These are phyloP conservation scores for Periophthalmus magnuspinnatus DNA, from an alignment of 2,797 vertebrate species.

Conservation along the genomic window DNA sequence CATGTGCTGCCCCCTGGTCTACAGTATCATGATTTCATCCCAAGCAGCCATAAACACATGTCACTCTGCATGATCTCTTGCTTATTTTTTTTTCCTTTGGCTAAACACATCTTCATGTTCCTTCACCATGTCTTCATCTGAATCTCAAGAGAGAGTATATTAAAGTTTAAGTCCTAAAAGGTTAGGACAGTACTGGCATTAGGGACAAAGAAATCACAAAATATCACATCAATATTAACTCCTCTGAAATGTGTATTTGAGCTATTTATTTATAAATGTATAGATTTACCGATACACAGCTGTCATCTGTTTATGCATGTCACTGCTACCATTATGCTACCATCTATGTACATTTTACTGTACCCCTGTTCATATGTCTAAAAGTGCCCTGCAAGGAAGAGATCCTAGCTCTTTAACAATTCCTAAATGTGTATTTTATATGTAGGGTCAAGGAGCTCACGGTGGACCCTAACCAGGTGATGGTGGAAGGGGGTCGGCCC, in stretches of 20 bases:
- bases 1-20: conserved; percentile 35
- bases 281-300: too few relatives aligned
- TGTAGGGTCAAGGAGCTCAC: conserved; percentile 94
- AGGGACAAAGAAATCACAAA: too few relatives aligned
- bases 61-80: conserved; percentile 34
- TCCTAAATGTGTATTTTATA: background rate
- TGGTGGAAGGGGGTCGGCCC: conserved; percentile 85
- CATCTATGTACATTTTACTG: conserved; percentile 19
- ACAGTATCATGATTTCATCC: conserved; percentile 23
- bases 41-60: conserved; percentile 10
- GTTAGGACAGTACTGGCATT: too few relatives aligned
- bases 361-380: conserved; percentile 2
- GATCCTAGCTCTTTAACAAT: background rate
- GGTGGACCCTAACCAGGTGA: conserved; percentile 84
- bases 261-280: too few relatives aligned
- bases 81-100: conserved; percentile 30
- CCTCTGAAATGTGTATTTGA: too few relatives aligned
- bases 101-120: conserved; percentile 7
- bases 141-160: background rate
- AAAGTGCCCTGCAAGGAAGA: too few relatives aligned
- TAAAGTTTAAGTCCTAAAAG: too few relatives aligned
- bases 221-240: too few relatives aligned
- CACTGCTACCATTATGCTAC: conserved; percentile 33
- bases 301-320: conserved; percentile 41
- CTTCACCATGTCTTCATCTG: too few relatives aligned